These are phyloP conservation scores for Lagodon rhomboides DNA, from an alignment of 2,797 vertebrate genomes.

Conservation along the genomic window DNA sequence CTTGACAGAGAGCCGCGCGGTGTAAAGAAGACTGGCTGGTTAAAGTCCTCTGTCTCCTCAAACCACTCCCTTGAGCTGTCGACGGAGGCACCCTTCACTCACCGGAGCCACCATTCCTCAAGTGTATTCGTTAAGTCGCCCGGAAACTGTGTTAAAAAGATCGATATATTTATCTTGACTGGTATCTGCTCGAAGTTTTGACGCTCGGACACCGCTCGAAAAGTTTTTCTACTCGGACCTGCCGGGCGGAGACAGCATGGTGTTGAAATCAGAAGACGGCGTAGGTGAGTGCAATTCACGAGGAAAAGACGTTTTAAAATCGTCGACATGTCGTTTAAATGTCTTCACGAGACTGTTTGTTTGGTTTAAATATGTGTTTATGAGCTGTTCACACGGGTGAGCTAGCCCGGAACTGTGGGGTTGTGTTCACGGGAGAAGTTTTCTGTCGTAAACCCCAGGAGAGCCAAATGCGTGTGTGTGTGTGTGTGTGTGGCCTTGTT, in stretches of 20 bases:
- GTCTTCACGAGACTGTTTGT: fast-evolving
- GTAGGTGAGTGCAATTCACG: slow-evolving; percentile 82
- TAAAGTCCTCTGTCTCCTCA: slow-evolving; percentile 42
- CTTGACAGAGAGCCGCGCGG: slow-evolving; percentile 3
- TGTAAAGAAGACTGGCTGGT: slow-evolving; percentile 41
- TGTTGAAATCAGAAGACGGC: slow-evolving; percentile 88
- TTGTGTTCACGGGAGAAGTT: fast-evolving
- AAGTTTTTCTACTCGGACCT: slow-evolving; percentile 52
- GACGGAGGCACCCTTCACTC: slow-evolving; percentile 18
- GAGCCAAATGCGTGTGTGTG: too few species aligned
- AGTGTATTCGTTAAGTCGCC: neutral
- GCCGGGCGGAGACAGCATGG: slow-evolving; percentile 76
- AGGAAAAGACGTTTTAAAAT: neutral
- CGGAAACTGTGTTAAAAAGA: neutral
- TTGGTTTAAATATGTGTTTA: neutral
- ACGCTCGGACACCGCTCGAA: slow-evolving; percentile 14
- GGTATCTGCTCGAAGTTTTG: slow-evolving; percentile 20
- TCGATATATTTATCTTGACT: neutral
- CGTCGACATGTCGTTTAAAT: neutral
- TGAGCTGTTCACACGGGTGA: fast-evolving
- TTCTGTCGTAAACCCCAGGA: neutral
- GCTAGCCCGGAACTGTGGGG: neutral
- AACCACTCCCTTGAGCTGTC: slow-evolving; percentile 74
- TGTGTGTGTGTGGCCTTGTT: slow-evolving; percentile 54
- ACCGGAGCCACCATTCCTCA: neutral